Conservation (phyloP, 2,797 vertebrate species). For the Coccyzus lansbergi region DNA sequence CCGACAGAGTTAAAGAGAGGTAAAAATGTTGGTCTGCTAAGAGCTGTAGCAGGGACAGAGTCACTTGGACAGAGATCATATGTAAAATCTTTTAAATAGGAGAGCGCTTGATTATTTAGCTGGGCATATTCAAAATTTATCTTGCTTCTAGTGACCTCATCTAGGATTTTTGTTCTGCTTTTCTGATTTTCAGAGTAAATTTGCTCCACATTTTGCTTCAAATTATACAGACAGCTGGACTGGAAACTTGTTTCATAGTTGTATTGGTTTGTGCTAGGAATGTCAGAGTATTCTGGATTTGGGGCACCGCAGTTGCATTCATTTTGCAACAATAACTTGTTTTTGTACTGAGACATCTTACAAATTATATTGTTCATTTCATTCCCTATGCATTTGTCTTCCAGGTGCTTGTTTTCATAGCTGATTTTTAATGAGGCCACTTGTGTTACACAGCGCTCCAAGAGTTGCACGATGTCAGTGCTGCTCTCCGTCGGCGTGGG, state of each 20-base stretch:
- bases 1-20: slow-evolving; percentile 4
- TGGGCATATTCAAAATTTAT: slow-evolving; percentile 57
- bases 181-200: slow-evolving; percentile 42
- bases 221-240: background rate
- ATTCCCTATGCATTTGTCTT: slow-evolving; percentile 18
- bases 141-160: slow-evolving; percentile 19
- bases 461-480: slow-evolving; percentile 67
- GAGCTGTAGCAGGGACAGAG: background rate
- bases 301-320: background rate
- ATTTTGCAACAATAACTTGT: slow-evolving; percentile 47
- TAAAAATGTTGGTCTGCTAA: slow-evolving; percentile 59
- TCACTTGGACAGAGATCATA: slow-evolving; percentile 24
- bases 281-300: background rate
- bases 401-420: slow-evolving; percentile 35
- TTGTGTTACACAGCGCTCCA: slow-evolving; percentile 76
- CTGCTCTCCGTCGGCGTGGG: slow-evolving; percentile 58
- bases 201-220: slow-evolving; percentile 13
- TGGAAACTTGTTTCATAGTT: slow-evolving; percentile 10
- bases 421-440: slow-evolving; percentile 78
- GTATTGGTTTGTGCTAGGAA: slow-evolving; percentile 11
- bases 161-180: slow-evolving; percentile 7
- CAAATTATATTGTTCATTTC: slow-evolving; percentile 10
- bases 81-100: slow-evolving; percentile 33
- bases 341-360: slow-evolving; percentile 47
- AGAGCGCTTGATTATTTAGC: slow-evolving; percentile 45